Conservation (phyloP, 2,888 invertebrate species). For the Caenorhabditis sp. region DNA sequence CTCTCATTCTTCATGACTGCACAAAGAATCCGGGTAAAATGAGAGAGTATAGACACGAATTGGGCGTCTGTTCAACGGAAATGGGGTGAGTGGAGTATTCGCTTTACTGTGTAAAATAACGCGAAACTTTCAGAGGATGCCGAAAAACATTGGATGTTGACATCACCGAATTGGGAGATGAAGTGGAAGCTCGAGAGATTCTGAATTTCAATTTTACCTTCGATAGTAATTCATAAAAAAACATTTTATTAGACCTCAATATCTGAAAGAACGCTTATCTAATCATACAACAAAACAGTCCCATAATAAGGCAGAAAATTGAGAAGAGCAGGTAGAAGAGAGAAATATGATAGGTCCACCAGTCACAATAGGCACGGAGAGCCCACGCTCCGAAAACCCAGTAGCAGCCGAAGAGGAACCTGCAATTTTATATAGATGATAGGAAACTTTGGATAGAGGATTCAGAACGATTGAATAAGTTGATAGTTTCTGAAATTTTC, state of each 20-base stretch:
- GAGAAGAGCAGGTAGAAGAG: slow-evolving; percentile 38
- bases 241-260: too few relatives aligned
- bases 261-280: neutral
- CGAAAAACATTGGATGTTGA: neutral
- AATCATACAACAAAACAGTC: slow-evolving; percentile 32
- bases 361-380: slow-evolving; percentile 48
- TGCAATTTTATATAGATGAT: too few relatives aligned
- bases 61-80: slow-evolving; percentile 10
- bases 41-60: neutral
- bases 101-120: too few relatives aligned
- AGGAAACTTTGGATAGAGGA: too few relatives aligned
- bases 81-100: neutral
- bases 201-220: neutral
- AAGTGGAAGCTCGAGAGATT: neutral
- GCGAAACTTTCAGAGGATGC: neutral
- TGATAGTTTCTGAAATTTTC: too few relatives aligned
- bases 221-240: neutral
- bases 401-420: slow-evolving; percentile 55
- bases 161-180: neutral
- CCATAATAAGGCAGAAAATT: slow-evolving; percentile 13
- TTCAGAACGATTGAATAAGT: too few relatives aligned
- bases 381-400: slow-evolving; percentile 53
- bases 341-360: slow-evolving; percentile 50
- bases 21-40: slow-evolving; percentile 4
- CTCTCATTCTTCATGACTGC: slow-evolving; percentile 15